These are phyloP conservation scores for Drosophila nigrodunni DNA, from an alignment of 1,140 invertebrate species.

Conservation along the genomic window DNA sequence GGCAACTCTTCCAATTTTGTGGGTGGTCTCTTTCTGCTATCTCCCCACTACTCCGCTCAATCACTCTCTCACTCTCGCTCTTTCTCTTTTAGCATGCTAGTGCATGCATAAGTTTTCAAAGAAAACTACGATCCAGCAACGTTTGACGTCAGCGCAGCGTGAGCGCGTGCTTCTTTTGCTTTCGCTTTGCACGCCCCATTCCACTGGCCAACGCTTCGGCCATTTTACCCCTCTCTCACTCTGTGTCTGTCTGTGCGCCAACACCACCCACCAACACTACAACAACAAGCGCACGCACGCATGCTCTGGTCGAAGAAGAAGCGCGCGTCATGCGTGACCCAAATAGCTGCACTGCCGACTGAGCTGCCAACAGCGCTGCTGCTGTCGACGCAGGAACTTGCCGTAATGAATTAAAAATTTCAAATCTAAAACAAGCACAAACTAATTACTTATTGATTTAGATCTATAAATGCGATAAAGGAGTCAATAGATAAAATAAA, in stretches of 20 bases:
- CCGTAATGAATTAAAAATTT: too few relatives aligned
- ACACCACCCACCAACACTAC: constrained; percentile 16
- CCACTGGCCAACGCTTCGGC: neutral
- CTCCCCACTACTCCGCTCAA: too few relatives aligned
- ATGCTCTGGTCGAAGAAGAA: constrained; percentile 31
- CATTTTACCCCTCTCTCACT: neutral
- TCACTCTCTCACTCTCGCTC: neutral
- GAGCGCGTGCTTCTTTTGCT: constrained; percentile 39
- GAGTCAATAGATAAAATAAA: too few relatives aligned
- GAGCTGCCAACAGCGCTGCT: neutral
- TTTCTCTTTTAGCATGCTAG: neutral
- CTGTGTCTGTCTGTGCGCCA: constrained; percentile 2
- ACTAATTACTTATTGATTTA: too few relatives aligned
- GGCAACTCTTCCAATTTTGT: constrained; percentile 47
- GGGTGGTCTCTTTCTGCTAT: constrained; percentile 33
- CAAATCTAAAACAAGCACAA: too few relatives aligned
- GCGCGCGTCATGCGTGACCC: constrained; percentile 59
- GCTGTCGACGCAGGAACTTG: neutral
- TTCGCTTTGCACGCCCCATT: constrained; percentile 28
- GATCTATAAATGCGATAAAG: too few relatives aligned
- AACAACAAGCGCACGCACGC: constrained; percentile 25
- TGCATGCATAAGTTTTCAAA: constrained; percentile 27
- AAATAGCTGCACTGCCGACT: constrained; percentile 37
- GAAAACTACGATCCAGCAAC: constrained; percentile 36
- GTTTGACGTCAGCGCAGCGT: constrained; percentile 45